A percentile compares a stretch with the other conserved stretches of the same genome.
phyloP scores from a whole-genome alignment of 2,888 invertebrate genomes.

The Acrobasis suavella region DNA sequence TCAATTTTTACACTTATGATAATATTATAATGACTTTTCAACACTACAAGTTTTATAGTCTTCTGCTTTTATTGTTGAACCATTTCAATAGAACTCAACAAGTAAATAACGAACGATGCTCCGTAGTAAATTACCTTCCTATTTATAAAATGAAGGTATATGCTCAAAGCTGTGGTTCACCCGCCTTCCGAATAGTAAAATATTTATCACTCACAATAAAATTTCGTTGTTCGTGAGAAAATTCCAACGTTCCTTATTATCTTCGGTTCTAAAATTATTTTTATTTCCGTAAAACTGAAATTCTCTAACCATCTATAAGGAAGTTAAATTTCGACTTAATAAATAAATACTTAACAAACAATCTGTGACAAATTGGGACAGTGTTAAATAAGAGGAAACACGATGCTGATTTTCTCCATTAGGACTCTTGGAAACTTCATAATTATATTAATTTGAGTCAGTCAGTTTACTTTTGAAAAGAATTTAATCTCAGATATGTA shows the following conservation, averaged over 20 bases:
- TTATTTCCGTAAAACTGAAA: constrained; percentile 13
- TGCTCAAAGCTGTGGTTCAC: constrained; percentile 10
- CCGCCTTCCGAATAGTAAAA: constrained; percentile 20
- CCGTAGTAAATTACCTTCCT: background rate
- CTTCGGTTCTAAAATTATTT: constrained; percentile 20
- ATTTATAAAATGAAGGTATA: constrained; percentile 11
- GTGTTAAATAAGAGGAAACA: no score
- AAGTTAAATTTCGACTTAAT: background rate
- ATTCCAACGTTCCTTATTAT: constrained; percentile 37
- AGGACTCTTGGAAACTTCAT: no score
- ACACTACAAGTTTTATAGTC: no score
- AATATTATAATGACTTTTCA: no score
- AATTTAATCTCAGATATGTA: no score
- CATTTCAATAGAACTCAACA: background rate
- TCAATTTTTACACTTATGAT: no score
- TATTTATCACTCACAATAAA: constrained; percentile 35
- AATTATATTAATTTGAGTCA: no score
- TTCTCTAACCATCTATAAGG: background rate
- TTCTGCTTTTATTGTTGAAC: no score
- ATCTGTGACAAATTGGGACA: no score
- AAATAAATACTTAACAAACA: background rate
- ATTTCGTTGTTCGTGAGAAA: constrained; percentile 56
- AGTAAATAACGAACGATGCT: background rate
- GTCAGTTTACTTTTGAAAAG: no score
- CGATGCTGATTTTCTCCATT: no score